Base-by-base conservation (phyloP, 2,113 vertebrate genomes). In the Morone saxatilis region DNA sequence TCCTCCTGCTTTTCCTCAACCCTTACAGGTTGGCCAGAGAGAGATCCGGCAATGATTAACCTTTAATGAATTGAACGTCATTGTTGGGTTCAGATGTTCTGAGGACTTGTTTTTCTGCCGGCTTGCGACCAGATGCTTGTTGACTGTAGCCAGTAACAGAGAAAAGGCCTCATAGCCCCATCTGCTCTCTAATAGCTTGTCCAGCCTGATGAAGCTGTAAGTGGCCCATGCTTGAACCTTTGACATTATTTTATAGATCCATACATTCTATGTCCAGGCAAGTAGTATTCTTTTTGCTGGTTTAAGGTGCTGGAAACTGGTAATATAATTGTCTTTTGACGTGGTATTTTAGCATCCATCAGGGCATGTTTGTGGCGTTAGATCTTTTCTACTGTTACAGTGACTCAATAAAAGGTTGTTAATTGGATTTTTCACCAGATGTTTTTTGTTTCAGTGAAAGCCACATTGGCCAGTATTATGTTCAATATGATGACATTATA, bases 61-160 rank as follows among this genome's bases (percentile, higher is more conserved):
- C 86, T 92, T 86, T 92, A 90, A 93, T 92, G 90, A 91, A 93
- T 85, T 68, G 79, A 86, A 81, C 75, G 59, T 81, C 75, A 71
- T 65, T 84, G 86, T 84, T 86, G 61, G 40, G 11, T 56, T 87
- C 54, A 25, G 63, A 66, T 81, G 67, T 83, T 85, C 84, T 1
- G 16, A 73, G 80, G 69, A 78, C 74, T 81, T 82, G 78, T 86
- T 86, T 81, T 87, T 81, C 86, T 69, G 83, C 83, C 83, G 86
- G 63, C 84, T 90, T 89, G 81, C 75, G 81, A 83, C 85, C 92
- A 93, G 92, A 92, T 93, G 90, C 81, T 82, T 68, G 83, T 67
- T 83, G 84, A 76, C 76, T 59, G 7, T 22, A 80, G 65, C 76
- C 92, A 79, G 81, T 40, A 63, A 73, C 47, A 69, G 61, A 79